Evolutionary conservation across 2,113 vertebrate species (phyloP), one percentile per base, ranked within the genome.

Genomic region (Antechinus flavipes): DNA sequence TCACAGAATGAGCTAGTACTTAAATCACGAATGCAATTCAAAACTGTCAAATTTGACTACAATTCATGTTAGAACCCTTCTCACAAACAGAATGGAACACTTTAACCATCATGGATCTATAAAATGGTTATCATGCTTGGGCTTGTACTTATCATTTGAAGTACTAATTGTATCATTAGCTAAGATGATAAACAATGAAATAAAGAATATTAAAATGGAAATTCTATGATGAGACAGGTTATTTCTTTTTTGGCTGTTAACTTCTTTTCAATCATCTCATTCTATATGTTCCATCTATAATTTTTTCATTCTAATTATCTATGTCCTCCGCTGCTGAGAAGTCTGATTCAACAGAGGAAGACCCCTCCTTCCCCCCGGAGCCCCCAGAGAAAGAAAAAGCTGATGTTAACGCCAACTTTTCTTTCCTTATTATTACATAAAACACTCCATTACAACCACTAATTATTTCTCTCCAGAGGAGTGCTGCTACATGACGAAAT

Each of bases 21-120:
- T 93, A n/a, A 96, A 56, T 50, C 90, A 96, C 8, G 35, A 94
- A 91, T 94, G 95, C 94, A 94, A 96, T 23, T 53, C 89, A 96
- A 93, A 61, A 23, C 42, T 56, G 91, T 84, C 50, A 42, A 91
- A n/a, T 35, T 93, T 47, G 30, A 8, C 25, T 94, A 91, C 9
- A 94, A 92, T 3, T 10, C 35, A 56, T 46, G 7, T n/a, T 92
- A 90, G 22, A 68, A 50, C 7, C 16, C 14, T 54, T 35, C 23
- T 52, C 50, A 96, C 89, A 97, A 95, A 93, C 22, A 76, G 5
- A 94, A 42, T 27, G 19, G 76, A 95, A 46, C 58, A 95, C 4
- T 93, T 92, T 50, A 95, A 90, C 0, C 76, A 42, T 93, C 25
- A 61, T 54, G 11, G 93, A 68, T 35, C 11, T 35, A 35, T 68